Percentiles rank a stretch among this genome's conserved stretches.
phyloP scores from a whole-genome alignment of 2,888 invertebrate species.

The Willowsia nigromaculata region DNA sequence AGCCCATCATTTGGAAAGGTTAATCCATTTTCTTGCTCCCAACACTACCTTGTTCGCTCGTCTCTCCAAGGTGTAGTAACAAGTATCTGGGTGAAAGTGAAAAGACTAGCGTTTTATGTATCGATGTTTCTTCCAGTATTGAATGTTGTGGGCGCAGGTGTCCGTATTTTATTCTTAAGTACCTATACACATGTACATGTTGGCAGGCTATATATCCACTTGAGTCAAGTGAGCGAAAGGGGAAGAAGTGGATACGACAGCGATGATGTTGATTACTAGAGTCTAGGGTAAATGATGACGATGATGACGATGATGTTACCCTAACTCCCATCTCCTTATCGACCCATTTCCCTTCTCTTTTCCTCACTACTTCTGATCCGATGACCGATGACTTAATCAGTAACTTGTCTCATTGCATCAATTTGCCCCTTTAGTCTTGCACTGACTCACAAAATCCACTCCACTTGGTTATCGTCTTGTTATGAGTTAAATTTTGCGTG shows the following conservation, averaged over 20 bases:
- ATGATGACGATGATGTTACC: neutral
- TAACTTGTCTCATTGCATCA: slow-evolving; percentile 31
- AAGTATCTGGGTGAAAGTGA: too few relatives aligned
- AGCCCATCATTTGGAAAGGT: slow-evolving; percentile 17
- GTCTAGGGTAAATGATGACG: neutral
- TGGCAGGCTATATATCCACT: neutral
- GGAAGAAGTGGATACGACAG: neutral
- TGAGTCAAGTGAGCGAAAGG: neutral
- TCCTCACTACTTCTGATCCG: slow-evolving; percentile 26
- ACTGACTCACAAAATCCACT: neutral
- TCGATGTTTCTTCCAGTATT: neutral
- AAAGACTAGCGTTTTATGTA: neutral
- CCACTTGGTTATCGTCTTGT: neutral
- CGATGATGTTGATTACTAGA: neutral
- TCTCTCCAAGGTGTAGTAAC: neutral
- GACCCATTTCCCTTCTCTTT: neutral
- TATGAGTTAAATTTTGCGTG: slow-evolving; percentile 7
- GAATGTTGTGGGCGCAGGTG: slow-evolving; percentile 1
- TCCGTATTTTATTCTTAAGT: neutral
- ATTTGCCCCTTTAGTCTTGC: neutral
- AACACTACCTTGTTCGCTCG: neutral
- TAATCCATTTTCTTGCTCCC: neutral
- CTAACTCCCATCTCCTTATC: neutral
- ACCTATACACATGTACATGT: neutral
- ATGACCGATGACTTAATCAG: slow-evolving; percentile 60